Conservation (phyloP, 2,888 invertebrate genomes). For the Folsomia candida region DNA sequence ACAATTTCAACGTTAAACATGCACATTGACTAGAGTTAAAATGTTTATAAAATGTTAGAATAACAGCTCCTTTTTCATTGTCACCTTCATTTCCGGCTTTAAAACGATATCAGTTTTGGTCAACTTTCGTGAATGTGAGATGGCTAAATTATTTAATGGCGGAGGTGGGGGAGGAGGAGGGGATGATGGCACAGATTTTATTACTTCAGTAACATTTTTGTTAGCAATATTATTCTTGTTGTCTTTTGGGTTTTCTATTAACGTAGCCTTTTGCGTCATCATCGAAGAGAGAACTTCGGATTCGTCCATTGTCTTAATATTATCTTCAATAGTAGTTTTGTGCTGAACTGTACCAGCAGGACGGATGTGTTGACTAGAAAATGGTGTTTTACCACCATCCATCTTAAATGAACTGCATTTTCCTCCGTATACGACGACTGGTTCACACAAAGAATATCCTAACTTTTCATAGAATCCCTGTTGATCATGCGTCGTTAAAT, state of each 20-base stretch:
- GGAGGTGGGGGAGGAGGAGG: constrained; percentile 28
- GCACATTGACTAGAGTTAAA: no score
- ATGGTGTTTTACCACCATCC: no score
- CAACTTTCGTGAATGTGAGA: background rate
- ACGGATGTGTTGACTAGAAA: no score
- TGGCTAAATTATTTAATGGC: constrained; percentile 28
- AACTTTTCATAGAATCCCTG: constrained; percentile 53
- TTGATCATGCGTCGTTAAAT: constrained; percentile 53
- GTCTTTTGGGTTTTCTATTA: no score
- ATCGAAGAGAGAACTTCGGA: no score
- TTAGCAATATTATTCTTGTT: background rate
- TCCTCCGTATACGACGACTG: constrained; percentile 46
- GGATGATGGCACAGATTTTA: background rate
- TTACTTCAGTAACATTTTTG: background rate
- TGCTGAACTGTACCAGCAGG: background rate
- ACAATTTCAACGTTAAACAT: no score
- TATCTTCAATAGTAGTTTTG: no score
- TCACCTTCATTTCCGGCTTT: constrained; percentile 10
- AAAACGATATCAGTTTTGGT: background rate
- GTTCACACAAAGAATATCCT: constrained; percentile 52
- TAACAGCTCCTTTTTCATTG: constrained; percentile 17
- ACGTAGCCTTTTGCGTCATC: no score
- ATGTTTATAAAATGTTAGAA: background rate
- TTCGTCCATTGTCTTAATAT: no score
- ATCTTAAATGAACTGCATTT: constrained; percentile 12